Conservation (phyloP, 2,797 vertebrate genomes). For the Molossus molossus region DNA sequence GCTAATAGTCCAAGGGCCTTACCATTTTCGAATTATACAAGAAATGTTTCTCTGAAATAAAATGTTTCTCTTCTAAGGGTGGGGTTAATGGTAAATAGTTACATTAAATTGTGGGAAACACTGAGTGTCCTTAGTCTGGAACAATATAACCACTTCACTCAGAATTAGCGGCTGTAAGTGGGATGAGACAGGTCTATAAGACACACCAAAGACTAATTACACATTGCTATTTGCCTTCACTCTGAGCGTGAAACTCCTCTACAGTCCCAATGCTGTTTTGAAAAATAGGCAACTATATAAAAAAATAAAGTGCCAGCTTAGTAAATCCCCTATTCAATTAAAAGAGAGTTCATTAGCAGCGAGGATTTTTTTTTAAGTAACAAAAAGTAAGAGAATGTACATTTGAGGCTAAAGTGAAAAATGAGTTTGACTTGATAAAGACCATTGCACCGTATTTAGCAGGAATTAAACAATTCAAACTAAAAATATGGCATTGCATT, state of each 20-base stretch:
- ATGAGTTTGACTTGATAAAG: background rate
- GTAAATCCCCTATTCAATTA: background rate
- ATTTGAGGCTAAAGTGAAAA: background rate
- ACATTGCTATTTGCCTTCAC: background rate
- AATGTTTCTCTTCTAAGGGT: background rate
- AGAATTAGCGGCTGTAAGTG: background rate
- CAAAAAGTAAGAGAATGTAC: background rate
- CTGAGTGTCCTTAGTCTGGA: background rate
- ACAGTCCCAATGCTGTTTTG: background rate
- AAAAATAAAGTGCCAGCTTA: background rate
- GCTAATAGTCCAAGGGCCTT: background rate
- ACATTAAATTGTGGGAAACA: background rate
- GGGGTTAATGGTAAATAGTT: background rate
- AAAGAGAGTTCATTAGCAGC: background rate
- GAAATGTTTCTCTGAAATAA: background rate
- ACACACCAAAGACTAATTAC: background rate
- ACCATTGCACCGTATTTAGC: background rate
- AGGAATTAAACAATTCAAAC: background rate
- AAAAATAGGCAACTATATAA: background rate
- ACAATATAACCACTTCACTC: background rate
- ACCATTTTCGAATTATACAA: constrained; percentile 8
- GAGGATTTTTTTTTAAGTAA: background rate
- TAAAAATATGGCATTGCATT: background rate
- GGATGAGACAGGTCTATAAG: background rate
- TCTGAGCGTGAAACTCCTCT: background rate